Conservation (phyloP, 2,113 vertebrate genomes). For the Erythrolamprus reginae region DNA sequence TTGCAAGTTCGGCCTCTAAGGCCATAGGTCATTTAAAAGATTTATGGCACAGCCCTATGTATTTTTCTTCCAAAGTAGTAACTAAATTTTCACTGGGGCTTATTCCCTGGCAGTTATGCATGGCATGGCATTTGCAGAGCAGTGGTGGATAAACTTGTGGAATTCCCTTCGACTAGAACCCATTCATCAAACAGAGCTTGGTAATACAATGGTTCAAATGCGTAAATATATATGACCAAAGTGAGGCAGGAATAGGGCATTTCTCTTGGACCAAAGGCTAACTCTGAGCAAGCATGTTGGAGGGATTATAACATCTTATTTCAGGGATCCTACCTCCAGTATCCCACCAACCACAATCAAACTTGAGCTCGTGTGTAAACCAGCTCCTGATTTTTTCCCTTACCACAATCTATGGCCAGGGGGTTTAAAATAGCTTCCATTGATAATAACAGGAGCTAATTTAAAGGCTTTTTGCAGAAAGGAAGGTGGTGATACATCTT, state of each 20-base stretch:
- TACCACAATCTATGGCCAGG: not conserved
- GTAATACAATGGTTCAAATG: not conserved
- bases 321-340: not conserved
- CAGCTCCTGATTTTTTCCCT: not conserved
- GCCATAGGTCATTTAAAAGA: not conserved
- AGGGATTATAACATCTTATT: not conserved
- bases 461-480: not conserved
- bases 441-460: not conserved
- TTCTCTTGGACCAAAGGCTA: not conserved
- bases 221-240: not conserved
- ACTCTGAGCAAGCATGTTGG: not conserved
- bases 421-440: not conserved
- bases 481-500: not conserved
- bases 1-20: not conserved
- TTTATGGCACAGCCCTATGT: not conserved
- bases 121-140: not conserved
- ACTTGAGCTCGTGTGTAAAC: not conserved
- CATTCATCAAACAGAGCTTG: not conserved
- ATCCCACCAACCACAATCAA: not conserved
- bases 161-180: not conserved
- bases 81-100: not conserved
- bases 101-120: not conserved
- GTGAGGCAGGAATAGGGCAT: not conserved
- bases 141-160: not conserved
- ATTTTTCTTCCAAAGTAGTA: not conserved